Base-by-base conservation (phyloP, 2,888 invertebrate genomes). In the Diaperis boleti region DNA sequence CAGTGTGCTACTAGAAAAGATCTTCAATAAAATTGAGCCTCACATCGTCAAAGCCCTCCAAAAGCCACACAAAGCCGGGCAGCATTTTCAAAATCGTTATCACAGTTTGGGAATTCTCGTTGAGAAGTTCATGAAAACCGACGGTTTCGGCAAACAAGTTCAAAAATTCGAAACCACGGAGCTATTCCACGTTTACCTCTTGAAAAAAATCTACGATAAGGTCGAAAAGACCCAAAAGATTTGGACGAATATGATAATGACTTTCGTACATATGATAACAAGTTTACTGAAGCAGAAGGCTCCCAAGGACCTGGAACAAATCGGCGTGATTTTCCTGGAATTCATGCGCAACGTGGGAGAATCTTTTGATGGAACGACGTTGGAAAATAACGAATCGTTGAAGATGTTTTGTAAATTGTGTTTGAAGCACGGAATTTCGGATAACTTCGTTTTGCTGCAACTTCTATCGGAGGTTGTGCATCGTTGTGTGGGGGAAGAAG, bases 21-120 rank as follows among this genome's bases (percentile, higher is more conserved):
- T 91, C 54, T 89, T 85, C 72, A 81, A 84, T 39, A 83, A 86
- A 71, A 88, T 89, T 67, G 86, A 88, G 77, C 79, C 83, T 0
- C 87, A 88, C 65, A 85, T 92, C 26, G 77, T 83, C 47, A 88
- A 88, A 77, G 83, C 87, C 63, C 79, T 90, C 35, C 87, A 88
- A 71, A 90, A 89, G 73, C 90, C 90, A 0, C 88, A 88, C 64
- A 90, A 90, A 80, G 87, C 87, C 2, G 87, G 88, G 0, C 86
- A 87, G 68, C 85, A 89, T 49, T 88, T 89, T 67, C 81, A 86
- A 37, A 84, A 85, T 56, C 86, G 88, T 75, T 83, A 86, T 59
- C 76, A 81, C 52, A 85, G 87, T n/a, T 83, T 89, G 17, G 81
- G 82, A 5, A 83, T 84, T 67, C 76, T 92, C 41, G 84, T 91